A percentile compares a stretch with the other conserved stretches of the same genome.
Conservation (phyloP, 2,888 invertebrate species). For the Camponotus fellah region DNA sequence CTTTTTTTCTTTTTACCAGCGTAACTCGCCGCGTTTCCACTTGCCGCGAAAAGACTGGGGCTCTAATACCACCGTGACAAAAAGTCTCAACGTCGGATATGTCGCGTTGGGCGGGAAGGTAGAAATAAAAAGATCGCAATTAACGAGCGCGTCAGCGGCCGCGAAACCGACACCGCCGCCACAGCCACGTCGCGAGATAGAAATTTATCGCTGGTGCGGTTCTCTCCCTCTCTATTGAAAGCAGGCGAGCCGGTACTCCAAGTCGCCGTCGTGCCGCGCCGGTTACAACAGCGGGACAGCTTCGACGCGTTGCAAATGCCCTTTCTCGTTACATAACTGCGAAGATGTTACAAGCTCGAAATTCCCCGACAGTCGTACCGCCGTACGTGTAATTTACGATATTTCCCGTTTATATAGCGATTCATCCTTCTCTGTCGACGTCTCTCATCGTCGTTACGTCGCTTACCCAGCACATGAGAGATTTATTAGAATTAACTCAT, state of each 20-base stretch:
- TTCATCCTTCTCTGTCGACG: neutral
- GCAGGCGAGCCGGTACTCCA: constrained; percentile 22
- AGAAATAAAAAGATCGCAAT: constrained; percentile 72
- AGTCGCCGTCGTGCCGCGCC: constrained; percentile 44
- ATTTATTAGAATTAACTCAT: neutral
- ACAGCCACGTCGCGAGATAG: constrained; percentile 53
- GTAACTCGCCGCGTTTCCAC: constrained; percentile 58
- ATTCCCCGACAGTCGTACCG: constrained; percentile 33
- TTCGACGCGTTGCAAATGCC: constrained; percentile 45
- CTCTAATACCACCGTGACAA: constrained; percentile 50
- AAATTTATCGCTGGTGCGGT: constrained; percentile 57
- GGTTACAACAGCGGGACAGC: constrained; percentile 34
- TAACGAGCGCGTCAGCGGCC: constrained; percentile 69
- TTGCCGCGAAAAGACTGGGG: constrained; percentile 59
- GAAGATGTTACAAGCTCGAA: constrained; percentile 38
- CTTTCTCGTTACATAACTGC: constrained; percentile 44
- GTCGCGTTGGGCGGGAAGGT: constrained; percentile 41
- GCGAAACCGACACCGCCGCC: constrained; percentile 50
- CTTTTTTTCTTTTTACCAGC: constrained; percentile 63
- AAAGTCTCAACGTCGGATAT: constrained; percentile 55
- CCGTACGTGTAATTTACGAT: constrained; percentile 43
- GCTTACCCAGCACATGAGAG: neutral
- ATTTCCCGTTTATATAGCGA: constrained; percentile 41
- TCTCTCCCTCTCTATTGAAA: constrained; percentile 59
- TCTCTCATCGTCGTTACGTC: neutral